Evolutionary conservation across 2,888 invertebrate genomes (phyloP), one percentile per base, ranked within the genome.

Genomic region (Glaucopsyche alexis): DNA sequence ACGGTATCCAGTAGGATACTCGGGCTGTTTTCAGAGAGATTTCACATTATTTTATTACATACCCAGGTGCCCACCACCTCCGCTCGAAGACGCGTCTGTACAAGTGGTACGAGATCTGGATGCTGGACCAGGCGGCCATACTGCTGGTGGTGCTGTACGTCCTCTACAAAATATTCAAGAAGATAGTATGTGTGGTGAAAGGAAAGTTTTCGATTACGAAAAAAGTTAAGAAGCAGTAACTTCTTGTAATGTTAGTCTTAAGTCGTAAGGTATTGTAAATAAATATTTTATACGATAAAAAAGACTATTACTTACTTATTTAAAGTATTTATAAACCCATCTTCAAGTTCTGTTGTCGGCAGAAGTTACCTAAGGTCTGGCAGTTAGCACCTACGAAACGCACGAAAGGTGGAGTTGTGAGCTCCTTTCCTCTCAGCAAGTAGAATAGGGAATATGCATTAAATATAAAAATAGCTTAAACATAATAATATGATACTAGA

Each of bases 71-170:
- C 86, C 0, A 74, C 86, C 87, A 0, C 87, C 88, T 0, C 80
- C 88, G 47, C 87, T 84, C 50, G 85, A 83, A 7, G 88, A 89
- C 76, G 87, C 88, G 78, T 83, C 81, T 0, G 72, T 76, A 83
- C 3, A 52, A 87, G 3, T 78, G 77, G 52, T 73, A 64, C 0
- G 82, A 81, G 0, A 55, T 87, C 7, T 70, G 69, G 70, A 73
- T 73, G 14, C 55, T 83, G 0, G 73, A 73, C 13, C 69, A 70
- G 67, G 16, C 52, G 42, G 73, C 45, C 7, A 8, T 70, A 4
- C 19, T 73, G 6, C 16, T 70, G 5, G 9, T 64, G 29, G 69
- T 60, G 13, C 45, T 69, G 16, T 70, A 52, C 16, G 6, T 70
- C 45, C 3, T 70, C 13, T 72, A 72, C 9, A 67, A 45, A 52